Evolutionary conservation across 2,113 vertebrate genomes (phyloP), one percentile per base, ranked within the genome.

Genomic region (Geococcyx californianus): DNA sequence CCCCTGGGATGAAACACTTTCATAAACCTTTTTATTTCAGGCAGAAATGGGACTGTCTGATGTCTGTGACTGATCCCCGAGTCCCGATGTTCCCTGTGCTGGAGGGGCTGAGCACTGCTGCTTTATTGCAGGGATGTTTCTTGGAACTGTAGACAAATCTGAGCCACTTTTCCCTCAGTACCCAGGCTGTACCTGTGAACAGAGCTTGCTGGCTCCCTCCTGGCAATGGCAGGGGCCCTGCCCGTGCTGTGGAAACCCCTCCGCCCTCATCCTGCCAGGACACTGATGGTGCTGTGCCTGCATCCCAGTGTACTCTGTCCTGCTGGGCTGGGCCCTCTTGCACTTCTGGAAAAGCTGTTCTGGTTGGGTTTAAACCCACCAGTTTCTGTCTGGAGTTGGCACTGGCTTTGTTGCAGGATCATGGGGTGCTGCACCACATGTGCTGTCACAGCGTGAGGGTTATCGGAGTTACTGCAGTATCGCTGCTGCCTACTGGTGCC

Each of bases 11-110:
- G 94, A 80, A 45, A 56, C 79, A 18, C 31, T 72, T 64, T 51
- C 59, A 69, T 76, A 96, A 94, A 68, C 91, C 52, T 67, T 33
- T 33, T 79, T 34, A 47, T 62, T 95, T 36, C 66, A 40, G 87
- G 87, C 73, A 88, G 88, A n/a, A 94, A 82, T 59, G 69, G 31
- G 84, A n/a, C 31, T 26, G 45, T 81, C 69, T 73, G 87, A 15
- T 2, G 14, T 28, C 19, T 10, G 67, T 12, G 5, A 31, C 67
- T 26, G 76, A 20, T 55, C 26, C 4, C 3, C 59, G 45, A 0
- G 58, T 7, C 38, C 69, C 64, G 6, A 7, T 6, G 5, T 33
- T 8, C 9, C 31, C 87, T 38, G 60, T 0, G 4, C 67, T 10
- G 9, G 33, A 45, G 58, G 58, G 29, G 58, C 90, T 56, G 76